Base-by-base conservation (phyloP, 2,797 vertebrate genomes). In the Numenius phaeopus region DNA sequence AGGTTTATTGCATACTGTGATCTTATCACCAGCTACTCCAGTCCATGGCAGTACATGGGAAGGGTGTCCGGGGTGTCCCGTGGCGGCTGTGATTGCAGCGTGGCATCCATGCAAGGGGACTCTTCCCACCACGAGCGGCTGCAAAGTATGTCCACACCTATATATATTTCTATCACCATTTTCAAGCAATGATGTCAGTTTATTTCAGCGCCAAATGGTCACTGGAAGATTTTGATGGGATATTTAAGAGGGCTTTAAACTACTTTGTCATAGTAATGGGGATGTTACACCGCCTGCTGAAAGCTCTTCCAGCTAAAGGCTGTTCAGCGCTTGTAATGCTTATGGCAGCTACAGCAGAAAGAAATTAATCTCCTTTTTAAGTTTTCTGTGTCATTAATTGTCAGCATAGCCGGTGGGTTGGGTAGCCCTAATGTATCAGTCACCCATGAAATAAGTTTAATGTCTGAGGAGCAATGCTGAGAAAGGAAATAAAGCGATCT, bases 21-120 rank as follows among this genome's bases (percentile, higher is more conserved):
- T 91, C 49, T 94, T 88, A 92, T 90, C 89, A 55, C 18, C 66
- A 46, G 75, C 37, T 75, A 29, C 52, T 82, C 85, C 91, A 87
- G 50, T n/a, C 79, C 40, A 44, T 49, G 89, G 84, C 78, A 76
- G n/a, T 44, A 34, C 55, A 10, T 7, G 23, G 22, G 42, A 27
- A 79, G 14, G 55, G 50, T 1, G 1, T 15, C 24, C 1, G 0
- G 58, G n/a, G n/a, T 8, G 8, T 80, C 55, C 89, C 15, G 4
- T 0, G 0, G 72, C 5, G 12, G 54, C 24, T 69, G 40, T 0
- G 4, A 49, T 16, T 55, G 70, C 44, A 77, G 10, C 0, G 0
- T 44, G 85, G 52, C 34, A 67, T 18, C 70, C 9, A 2, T 30
- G 15, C 11, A 26, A 77, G 6, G 19, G 11, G 8, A 32, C 15